Evolutionary conservation across 2,113 vertebrate genomes (phyloP), one percentile per base, ranked within the genome.

Genomic region (Cololabis saira): DNA sequence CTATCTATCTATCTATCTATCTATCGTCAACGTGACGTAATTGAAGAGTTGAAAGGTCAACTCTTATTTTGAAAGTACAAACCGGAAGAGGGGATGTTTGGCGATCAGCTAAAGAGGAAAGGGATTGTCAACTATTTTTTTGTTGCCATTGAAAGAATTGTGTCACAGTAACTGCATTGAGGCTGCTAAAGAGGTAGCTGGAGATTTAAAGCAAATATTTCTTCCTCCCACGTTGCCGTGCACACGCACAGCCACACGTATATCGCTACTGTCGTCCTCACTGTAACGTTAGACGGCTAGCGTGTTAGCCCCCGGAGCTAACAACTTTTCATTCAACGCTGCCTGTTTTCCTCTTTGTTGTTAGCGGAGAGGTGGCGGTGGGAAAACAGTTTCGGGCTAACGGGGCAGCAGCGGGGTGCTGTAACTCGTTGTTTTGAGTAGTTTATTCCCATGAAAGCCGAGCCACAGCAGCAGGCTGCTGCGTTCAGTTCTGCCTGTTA

Each of bases 311-410:
- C 50, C 43, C 79, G 37, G 22, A 56, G 85, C 87, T 88, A 74
- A 78, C 69, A 84, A 88, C 76, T 86, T 88, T 88, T 90, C 89
- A 89, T 91, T 91, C 88, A 89, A 89, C 84, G 52, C 54, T 48
- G 57, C 55, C 44, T 30, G 59, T 40, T 57, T 57, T 81, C 76
- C 58, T 82, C 87, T 90, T 88, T 91, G 86, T 89, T 89, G 68
- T 59, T 74, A 66, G 76, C 73, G 68, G 77, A 51, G 59, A 19
- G 49, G 0, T 42, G 59, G 67, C 61, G 10, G 16, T 47, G 9
- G 8, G 10, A 47, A 17, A 47, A n/a, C 2, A 47, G 17, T n/a
- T n/a, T n/a, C 5, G 2, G 16, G 3, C 45, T 3, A 10, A 9
- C 33, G 33, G 10, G 10, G 33, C 33, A 37, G 33, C 10, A 7